Evolutionary conservation across 2,888 invertebrate genomes (phyloP).

Genomic region (Argyresthia goedartella): DNA sequence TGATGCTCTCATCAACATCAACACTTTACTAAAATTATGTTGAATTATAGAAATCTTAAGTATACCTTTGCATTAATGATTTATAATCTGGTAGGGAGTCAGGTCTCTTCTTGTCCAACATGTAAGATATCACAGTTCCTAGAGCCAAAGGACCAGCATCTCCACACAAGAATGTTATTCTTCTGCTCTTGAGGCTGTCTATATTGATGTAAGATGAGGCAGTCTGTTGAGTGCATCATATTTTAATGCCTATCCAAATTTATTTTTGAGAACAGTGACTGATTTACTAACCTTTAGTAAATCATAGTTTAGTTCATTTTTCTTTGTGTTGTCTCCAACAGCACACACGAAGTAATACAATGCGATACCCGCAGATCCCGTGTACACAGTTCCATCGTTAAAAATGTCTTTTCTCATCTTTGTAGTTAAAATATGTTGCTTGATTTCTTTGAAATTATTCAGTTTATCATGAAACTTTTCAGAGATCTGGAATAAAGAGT

Average conservation of each 20-base stretch:
- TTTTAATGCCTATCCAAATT: no score
- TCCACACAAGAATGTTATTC: conserved; percentile 82
- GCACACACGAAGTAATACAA: conserved; percentile 71
- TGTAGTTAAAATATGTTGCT: conserved; percentile 43
- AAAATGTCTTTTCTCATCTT: conserved; percentile 53
- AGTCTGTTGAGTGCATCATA: background rate
- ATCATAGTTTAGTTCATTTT: no score
- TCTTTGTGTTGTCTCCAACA: conserved; percentile 21
- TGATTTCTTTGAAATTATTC: conserved; percentile 41
- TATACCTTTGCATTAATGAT: conserved; percentile 65
- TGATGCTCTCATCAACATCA: no score
- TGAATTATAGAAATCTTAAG: no score
- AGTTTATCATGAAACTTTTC: conserved; percentile 48
- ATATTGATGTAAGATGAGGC: conserved; percentile 21
- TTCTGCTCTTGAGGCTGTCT: conserved; percentile 35
- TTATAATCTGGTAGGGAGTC: conserved; percentile 57
- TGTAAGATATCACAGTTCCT: conserved; percentile 76
- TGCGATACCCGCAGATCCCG: conserved; percentile 81
- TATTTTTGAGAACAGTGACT: no score
- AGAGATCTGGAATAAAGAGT: conserved; percentile 53
- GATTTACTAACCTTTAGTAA: no score
- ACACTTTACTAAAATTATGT: no score
- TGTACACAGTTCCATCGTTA: conserved; percentile 78
- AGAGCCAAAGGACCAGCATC: conserved; percentile 84
- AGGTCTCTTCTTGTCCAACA: conserved; percentile 46